phyloP scores from a whole-genome alignment of 2,888 invertebrate genomes.

The Hirudinaria manillensis region DNA sequence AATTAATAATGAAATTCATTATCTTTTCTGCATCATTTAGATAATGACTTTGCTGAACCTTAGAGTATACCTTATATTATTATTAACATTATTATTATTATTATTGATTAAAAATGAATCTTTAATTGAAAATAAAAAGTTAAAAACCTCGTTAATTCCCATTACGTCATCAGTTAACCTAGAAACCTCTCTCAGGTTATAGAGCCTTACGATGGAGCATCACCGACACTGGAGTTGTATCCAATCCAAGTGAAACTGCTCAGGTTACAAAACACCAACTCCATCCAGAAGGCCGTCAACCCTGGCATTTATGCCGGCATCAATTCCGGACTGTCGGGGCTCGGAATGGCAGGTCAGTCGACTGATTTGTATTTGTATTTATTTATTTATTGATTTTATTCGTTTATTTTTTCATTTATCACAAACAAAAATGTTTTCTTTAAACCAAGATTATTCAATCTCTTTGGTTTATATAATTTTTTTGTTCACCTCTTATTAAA shows the following conservation, averaged over 20 bases:
- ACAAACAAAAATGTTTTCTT: neutral
- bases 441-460: neutral
- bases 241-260: constrained; percentile 71
- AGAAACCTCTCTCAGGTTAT: too few species aligned
- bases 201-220: constrained; percentile 61
- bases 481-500: too few species aligned
- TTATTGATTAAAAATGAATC: too few species aligned
- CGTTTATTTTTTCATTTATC: neutral
- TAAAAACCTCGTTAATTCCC: too few species aligned
- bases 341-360: neutral
- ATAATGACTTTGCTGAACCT: too few species aligned
- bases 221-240: constrained; percentile 73
- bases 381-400: neutral
- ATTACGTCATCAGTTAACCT: too few species aligned
- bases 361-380: neutral
- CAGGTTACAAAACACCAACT: constrained; percentile 59
- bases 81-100: too few species aligned
- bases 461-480: neutral
- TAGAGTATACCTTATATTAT: too few species aligned
- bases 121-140: too few species aligned
- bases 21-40: too few species aligned
- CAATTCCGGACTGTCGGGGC: neutral
- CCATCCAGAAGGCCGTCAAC: neutral
- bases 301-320: neutral
- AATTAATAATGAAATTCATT: too few species aligned